phyloP scores from a whole-genome alignment of 1,140 invertebrate species.

The Arctopsyche grandis region DNA sequence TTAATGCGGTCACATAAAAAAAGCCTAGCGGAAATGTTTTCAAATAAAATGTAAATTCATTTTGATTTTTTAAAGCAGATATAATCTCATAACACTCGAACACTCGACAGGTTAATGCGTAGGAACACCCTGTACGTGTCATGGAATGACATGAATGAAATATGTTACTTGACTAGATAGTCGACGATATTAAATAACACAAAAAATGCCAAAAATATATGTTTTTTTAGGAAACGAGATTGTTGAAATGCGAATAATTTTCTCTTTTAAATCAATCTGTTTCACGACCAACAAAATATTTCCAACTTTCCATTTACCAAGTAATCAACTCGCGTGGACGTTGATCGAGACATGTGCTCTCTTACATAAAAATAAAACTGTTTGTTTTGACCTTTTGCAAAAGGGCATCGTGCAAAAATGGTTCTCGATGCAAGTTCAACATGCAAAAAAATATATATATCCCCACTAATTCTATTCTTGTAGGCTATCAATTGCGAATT shows the following conservation, averaged over 20 bases:
- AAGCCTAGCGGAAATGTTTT: no score
- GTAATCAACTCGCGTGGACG: no score
- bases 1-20: constrained; percentile 27
- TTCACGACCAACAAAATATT: background rate
- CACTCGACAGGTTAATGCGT: no score
- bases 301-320: background rate
- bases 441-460: no score
- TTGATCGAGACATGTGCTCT: no score
- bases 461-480: background rate
- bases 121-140: no score
- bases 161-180: background rate
- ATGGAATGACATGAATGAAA: no score
- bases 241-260: constrained; percentile 1
- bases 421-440: background rate
- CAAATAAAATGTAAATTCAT: no score
- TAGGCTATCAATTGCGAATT: background rate
- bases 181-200: constrained; percentile 15
- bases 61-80: no score
- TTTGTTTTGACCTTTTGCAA: no score
- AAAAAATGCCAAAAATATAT: constrained; percentile 18
- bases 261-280: constrained; percentile 10
- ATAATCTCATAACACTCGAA: no score
- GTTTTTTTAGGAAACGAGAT: constrained; percentile 16
- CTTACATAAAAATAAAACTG: no score
- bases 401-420: background rate